Evolutionary conservation across 2,888 invertebrate genomes (phyloP).

Genomic region (Amblyteles armatorius): DNA sequence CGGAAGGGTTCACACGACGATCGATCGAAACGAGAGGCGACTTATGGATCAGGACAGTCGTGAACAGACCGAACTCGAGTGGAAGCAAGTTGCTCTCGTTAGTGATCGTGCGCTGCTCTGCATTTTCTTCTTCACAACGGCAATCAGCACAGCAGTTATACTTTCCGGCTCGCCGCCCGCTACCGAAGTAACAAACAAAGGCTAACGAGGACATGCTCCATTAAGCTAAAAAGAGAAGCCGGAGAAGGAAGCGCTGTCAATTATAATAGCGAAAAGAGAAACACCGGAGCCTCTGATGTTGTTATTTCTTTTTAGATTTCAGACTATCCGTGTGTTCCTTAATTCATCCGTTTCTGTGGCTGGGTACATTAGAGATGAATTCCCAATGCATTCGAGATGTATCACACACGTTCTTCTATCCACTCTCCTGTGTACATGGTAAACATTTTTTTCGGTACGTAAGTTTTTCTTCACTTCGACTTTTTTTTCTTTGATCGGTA

Average conservation of each 20-base stretch:
- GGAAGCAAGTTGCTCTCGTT: slow-evolving; percentile 93
- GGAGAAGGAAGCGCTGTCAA: slow-evolving; percentile 45
- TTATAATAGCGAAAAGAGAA: slow-evolving; percentile 32
- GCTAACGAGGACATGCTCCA: slow-evolving; percentile 38
- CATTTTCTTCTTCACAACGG: slow-evolving; percentile 91
- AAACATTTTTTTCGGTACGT: no score
- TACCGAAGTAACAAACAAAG: slow-evolving; percentile 71
- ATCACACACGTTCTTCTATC: no score
- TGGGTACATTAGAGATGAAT: no score
- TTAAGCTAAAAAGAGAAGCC: neutral
- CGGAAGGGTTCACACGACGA: slow-evolving; percentile 90
- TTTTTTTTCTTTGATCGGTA: neutral
- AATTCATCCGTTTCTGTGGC: neutral
- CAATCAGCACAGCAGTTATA: slow-evolving; percentile 92
- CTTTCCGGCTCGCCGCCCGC: slow-evolving; percentile 89
- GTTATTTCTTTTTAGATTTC: neutral
- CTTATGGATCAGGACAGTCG: slow-evolving; percentile 92
- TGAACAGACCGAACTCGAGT: slow-evolving; percentile 93
- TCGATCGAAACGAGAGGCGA: slow-evolving; percentile 92
- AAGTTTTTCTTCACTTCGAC: no score
- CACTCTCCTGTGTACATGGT: no score
- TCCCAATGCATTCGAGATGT: no score
- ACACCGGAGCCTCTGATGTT: neutral
- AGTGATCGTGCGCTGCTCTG: slow-evolving; percentile 92
- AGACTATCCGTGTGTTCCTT: neutral